A percentile compares a stretch with the other conserved stretches of the same genome.
Conservation (phyloP, 2,888 invertebrate genomes). For the Anaspis maculata region DNA sequence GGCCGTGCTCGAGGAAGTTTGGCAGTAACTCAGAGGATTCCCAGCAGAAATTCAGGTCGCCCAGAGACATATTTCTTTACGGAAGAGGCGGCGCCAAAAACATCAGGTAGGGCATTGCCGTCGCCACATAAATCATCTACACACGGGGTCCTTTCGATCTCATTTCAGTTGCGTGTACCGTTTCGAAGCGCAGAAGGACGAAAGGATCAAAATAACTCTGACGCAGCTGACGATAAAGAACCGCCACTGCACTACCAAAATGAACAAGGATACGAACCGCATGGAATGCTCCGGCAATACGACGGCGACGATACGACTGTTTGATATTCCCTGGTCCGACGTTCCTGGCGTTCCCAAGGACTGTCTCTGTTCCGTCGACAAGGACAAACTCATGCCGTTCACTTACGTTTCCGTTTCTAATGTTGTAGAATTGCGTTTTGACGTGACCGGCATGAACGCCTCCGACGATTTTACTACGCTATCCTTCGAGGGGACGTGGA, state of each 20-base stretch:
- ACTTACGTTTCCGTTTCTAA: constrained; percentile 69
- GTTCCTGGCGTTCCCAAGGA: constrained; percentile 66
- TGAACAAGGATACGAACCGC: constrained; percentile 58
- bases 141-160: no score
- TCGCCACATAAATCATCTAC: neutral
- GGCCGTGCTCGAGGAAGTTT: constrained; percentile 70
- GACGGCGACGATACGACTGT: constrained; percentile 62
- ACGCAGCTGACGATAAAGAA: constrained; percentile 56
- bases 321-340: constrained; percentile 67
- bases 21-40: constrained; percentile 54
- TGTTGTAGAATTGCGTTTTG: constrained; percentile 73
- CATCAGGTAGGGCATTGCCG: constrained; percentile 57
- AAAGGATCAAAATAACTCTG: constrained; percentile 68
- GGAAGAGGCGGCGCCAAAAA: constrained; percentile 78
- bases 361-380: constrained; percentile 63
- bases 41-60: constrained; percentile 70
- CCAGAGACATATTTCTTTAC: constrained; percentile 76
- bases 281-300: constrained; percentile 64
- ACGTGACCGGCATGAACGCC: constrained; percentile 74
- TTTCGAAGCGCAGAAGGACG: constrained; percentile 77
- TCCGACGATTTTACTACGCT: constrained; percentile 78
- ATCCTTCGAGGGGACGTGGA: constrained; percentile 77
- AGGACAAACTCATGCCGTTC: constrained; percentile 50
- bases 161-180: constrained; percentile 77
- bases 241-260: constrained; percentile 49